Evolutionary conservation across 1,140 invertebrate genomes (phyloP), one percentile per base, ranked within the genome.

Genomic region (Bactericera cockerelli): DNA sequence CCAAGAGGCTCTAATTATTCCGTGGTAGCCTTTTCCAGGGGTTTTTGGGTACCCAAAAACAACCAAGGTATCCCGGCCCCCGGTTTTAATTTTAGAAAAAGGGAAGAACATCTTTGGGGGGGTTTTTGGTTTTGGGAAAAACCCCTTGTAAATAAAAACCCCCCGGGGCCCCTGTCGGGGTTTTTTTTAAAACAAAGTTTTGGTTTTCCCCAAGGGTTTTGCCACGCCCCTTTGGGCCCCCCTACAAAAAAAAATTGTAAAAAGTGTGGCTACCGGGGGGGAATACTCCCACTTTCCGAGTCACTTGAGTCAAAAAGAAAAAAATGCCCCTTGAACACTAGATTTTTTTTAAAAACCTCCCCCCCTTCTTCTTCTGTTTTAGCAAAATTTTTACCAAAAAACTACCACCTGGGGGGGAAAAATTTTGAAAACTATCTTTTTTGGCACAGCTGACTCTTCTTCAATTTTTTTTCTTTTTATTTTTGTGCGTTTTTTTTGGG

Each of bases 11-110:
- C 92, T 11, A 98, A 73, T 97, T 96, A 66, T 86, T 87, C 1
- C 90, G 80, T 0, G 91, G 89, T 63, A 96, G 70, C 93, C 93
- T 96, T 74, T 96, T 92, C 84, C 93, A 98, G 24, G 92, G 96
- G 21, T 93, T 76, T 75, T 96, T 96, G 0, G 88, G 86, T 70
- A 97, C 93, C 70, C 96, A 97, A 71, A 96, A 96, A 0, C 95
- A 73, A 24, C 97, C 91, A 36, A 98, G 78, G 72, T 89, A 95
- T 3, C 93, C 82, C 16, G 81, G 76, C 65, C 85, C 81, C 4
- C 83, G 78, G 65, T n/a, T n/a, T n/a, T 88, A 84, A 70, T 89
- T 89, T 61, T 81, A 81, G 56, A 83, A 83, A 24, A 93, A 73
- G 21, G 84, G 84, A 8, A 96, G 72, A 1, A 96, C 91, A 70